Evolutionary conservation across 2,888 invertebrate species (phyloP).

Genomic region (Conchocele bisecta): DNA sequence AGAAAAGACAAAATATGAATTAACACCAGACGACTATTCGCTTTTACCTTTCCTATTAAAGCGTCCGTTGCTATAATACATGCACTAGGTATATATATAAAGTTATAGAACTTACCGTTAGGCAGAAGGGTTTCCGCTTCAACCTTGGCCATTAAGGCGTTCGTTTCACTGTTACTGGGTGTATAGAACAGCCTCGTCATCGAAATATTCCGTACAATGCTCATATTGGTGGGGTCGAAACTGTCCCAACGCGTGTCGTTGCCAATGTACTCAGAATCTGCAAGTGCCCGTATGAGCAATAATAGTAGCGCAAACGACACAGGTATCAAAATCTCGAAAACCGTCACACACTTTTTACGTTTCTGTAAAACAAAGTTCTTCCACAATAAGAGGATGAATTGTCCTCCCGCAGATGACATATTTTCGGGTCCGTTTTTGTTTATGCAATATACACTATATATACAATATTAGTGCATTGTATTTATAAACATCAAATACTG

Average conservation of each 20-base stretch:
- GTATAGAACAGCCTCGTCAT: constrained; percentile 39
- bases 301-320: constrained; percentile 67
- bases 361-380: constrained; percentile 71
- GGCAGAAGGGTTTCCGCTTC: constrained; percentile 1
- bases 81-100: no score
- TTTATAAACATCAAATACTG: no score
- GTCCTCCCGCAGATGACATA: constrained; percentile 56
- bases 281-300: constrained; percentile 53
- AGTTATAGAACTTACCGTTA: constrained; percentile 47
- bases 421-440: no score
- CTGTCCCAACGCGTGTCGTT: constrained; percentile 25
- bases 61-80: no score
- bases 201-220: background rate
- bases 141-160: constrained; percentile 26
- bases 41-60: no score
- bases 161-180: constrained; percentile 38
- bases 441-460: no score
- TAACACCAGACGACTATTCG: no score
- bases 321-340: constrained; percentile 72
- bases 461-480: no score
- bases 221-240: constrained; percentile 5
- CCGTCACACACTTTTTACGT: constrained; percentile 65
- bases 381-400: constrained; percentile 73
- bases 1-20: no score
- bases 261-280: constrained; percentile 35